Evolutionary conservation across 2,797 vertebrate species (phyloP), one percentile per base, ranked within the genome.

Genomic region (Miichthys miiuy): DNA sequence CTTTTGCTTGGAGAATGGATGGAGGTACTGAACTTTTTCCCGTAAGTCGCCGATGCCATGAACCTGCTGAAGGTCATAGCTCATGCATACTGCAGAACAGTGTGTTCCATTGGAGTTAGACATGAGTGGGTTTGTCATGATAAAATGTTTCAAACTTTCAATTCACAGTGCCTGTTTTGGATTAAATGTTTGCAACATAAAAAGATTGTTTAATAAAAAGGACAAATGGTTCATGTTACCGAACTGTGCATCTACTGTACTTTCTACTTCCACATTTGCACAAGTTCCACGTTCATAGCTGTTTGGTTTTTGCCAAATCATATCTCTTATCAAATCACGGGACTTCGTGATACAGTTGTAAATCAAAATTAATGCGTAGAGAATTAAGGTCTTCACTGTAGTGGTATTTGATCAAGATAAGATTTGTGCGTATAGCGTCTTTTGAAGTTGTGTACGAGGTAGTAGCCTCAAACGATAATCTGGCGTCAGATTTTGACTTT

Each of bases 401-500:
- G 52, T 44, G 34, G 50, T 77, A 67, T 75, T 78, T 63, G 75
- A 80, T 69, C 51, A 62, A 79, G 87, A 83, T 90, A 70, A 79
- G 63, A 76, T 76, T 67, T 66, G 50, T 51, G 57, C 60, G 84
- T 62, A 16, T 5, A 0, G 51, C 56, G 55, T 74, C 55, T 80
- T 83, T 87, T 89, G 76, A 87, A 89, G 79, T 61, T 42, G 30
- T 50, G 50, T 78, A 13, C 55, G 12, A 72, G 61, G 80, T 77
- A 51, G 78, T 77, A 60, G 55, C 58, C 55, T 73, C 51, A 68
- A 82, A 88, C 58, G 76, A 68, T 82, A 66, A 82, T 79, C 61
- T 67, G 57, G 70, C 38, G 14, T 84, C 65, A 74, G 48, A 81
- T 84, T 38, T 84, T 85, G 82, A 87, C 72, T 84, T 81, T 81